Conservation (phyloP, 2,888 invertebrate genomes). For the Campopleginae sp. region DNA sequence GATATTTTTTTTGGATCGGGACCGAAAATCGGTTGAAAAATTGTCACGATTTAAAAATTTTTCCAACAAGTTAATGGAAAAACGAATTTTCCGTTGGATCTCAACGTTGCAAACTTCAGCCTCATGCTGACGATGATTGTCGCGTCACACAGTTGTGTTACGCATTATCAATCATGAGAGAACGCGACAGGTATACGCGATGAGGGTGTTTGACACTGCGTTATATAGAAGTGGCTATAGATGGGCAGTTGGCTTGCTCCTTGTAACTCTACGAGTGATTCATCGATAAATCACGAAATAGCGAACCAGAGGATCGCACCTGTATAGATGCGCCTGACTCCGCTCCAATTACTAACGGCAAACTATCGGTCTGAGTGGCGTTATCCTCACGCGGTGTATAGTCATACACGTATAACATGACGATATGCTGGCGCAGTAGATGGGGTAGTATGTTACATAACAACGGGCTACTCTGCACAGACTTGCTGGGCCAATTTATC, state of each 20-base stretch:
- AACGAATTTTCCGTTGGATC: too few relatives aligned
- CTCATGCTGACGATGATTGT: not conserved
- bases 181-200: not conserved
- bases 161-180: not conserved
- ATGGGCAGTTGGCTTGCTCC: not conserved
- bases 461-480: constrained; percentile 50
- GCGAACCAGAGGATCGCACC: constrained; percentile 67
- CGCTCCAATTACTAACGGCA: constrained; percentile 39
- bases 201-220: constrained; percentile 1
- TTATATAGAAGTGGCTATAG: not conserved
- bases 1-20: too few relatives aligned
- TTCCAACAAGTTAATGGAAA: too few relatives aligned
- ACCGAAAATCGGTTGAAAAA: too few relatives aligned
- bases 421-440: constrained; percentile 3
- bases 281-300: constrained; percentile 77
- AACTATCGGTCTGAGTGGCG: constrained; percentile 42
- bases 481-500: constrained; percentile 74
- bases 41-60: too few relatives aligned
- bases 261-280: constrained; percentile 48
- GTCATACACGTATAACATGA: not conserved
- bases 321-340: constrained; percentile 31
- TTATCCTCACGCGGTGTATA: constrained; percentile 10
- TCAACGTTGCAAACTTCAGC: too few relatives aligned
- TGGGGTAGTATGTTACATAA: constrained; percentile 16
- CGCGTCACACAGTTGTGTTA: not conserved